Base-by-base conservation (phyloP, 1,140 invertebrate genomes). In the Drosophila lowei region DNA sequence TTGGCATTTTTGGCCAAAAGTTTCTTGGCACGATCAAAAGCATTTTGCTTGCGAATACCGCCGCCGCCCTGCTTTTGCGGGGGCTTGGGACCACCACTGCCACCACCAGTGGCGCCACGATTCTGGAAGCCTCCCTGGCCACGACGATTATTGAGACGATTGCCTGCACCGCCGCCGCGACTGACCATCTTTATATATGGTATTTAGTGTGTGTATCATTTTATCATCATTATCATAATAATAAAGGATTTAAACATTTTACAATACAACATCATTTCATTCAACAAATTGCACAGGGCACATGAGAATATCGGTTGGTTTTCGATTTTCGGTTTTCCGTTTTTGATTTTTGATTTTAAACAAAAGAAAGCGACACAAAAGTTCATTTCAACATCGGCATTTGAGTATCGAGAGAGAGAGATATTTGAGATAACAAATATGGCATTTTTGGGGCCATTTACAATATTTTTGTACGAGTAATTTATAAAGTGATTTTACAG, bases 1-100 rank as follows among this genome's bases (percentile, higher is more conserved):
- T 91, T 91, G 89, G 89, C 88, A 90, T 91, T 91, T 90, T 91
- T 91, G 78, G 90, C 90, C 90, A 91, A 90, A 91, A 91, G 89
- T 91, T 91, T 91, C 89, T 91, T 91, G 70, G 90, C 90, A 90
- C 90, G 90, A 91, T 91, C 90, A 88, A 91, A 91, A 79, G 90
- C 89, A 91, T 91, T 91, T 77, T 90, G 90, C 81, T 91, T 91
- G 79, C 90, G 90, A 90, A 91, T 91, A 68, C 90, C 90, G 86
- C 90, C 90, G 85, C 72, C 77, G 76, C 89, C 83, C 83, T 88
- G 77, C 80, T 91, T 91, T 89, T 86, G 85, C 30, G 84, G 83
- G 74, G 85, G 76, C 80, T 90, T 90, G 71, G 81, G 77, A 72
- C 89, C 89, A 74, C 56, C 46, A 58, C 46, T 38, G 34, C 34